Percentiles rank a stretch among this genome's conserved stretches.
These are phyloP conservation scores for Sebastes alutus DNA, from an alignment of 2,797 vertebrate species.

Conservation along the genomic window DNA sequence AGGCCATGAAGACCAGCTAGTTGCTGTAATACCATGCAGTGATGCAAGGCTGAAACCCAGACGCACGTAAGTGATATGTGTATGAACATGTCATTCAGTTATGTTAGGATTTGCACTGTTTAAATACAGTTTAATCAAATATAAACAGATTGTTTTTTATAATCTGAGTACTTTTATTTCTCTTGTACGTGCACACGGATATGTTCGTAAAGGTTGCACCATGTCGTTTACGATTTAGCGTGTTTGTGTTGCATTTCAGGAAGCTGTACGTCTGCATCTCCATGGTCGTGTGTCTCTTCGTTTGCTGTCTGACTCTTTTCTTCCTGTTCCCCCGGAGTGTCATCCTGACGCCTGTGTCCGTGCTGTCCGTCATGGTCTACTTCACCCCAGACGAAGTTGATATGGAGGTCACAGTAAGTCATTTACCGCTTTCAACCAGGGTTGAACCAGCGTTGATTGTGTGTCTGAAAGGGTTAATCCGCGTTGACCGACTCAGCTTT, in stretches of 20 bases:
- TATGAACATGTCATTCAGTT: no score
- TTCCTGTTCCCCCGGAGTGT: conserved; percentile 91
- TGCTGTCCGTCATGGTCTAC: conserved; percentile 83
- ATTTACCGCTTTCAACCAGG: no score
- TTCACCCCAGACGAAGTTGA: conserved; percentile 62
- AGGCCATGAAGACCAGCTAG: conserved; percentile 88
- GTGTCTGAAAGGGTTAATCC: no score
- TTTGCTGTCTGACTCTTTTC: conserved; percentile 83
- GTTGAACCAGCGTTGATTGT: no score
- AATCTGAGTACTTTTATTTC: neutral
- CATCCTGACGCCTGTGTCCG: conserved; percentile 77
- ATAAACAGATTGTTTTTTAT: neutral
- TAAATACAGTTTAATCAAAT: neutral
- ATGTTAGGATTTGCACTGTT: neutral
- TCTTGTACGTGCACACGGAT: neutral
- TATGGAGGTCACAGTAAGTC: conserved; percentile 85
- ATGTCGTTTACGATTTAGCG: neutral
- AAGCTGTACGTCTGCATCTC: conserved; percentile 87
- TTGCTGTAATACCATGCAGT: conserved; percentile 92
- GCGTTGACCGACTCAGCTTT: no score
- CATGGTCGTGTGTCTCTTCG: conserved; percentile 81
- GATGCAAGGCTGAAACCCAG: conserved; percentile 89
- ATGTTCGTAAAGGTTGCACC: neutral
- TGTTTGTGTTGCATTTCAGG: conserved; percentile 71
- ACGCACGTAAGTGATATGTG: conserved; percentile 83